Percentiles rank a stretch among this genome's conserved stretches.
These are phyloP conservation scores for Eunapius fragilis DNA, from an alignment of 37 sponge, comb jelly and placozoan genomes.

Conservation along the genomic window DNA sequence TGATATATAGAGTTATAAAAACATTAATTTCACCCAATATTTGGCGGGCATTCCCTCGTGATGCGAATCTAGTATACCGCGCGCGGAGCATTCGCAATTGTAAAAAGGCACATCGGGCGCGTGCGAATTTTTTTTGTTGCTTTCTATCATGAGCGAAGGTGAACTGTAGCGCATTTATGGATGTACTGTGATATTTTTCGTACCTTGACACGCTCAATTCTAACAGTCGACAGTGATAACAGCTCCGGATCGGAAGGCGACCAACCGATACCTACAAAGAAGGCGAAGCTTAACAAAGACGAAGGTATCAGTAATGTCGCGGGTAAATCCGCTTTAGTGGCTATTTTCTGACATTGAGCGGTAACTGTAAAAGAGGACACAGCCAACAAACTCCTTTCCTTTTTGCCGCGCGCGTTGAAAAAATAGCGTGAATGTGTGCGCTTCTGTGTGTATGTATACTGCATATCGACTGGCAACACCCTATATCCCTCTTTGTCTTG, in stretches of 20 bases:
- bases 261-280: background rate
- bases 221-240: background rate
- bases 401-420: background rate
- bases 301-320: background rate
- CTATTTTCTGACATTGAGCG: no score
- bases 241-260: background rate
- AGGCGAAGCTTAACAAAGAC: background rate
- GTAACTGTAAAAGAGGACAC: no score
- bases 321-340: no score
- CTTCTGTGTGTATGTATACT: background rate
- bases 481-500: background rate
- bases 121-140: background rate
- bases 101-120: no score
- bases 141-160: background rate
- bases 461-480: background rate
- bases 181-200: background rate
- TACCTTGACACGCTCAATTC: background rate
- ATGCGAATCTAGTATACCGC: background rate
- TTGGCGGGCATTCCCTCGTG: background rate
- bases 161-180: background rate
- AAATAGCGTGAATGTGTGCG: background rate
- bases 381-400: background rate
- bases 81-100: background rate
- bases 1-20: no score
- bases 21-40: background rate